phyloP scores from a whole-genome alignment of 2,888 invertebrate species.

The Agrilus biguttatus region DNA sequence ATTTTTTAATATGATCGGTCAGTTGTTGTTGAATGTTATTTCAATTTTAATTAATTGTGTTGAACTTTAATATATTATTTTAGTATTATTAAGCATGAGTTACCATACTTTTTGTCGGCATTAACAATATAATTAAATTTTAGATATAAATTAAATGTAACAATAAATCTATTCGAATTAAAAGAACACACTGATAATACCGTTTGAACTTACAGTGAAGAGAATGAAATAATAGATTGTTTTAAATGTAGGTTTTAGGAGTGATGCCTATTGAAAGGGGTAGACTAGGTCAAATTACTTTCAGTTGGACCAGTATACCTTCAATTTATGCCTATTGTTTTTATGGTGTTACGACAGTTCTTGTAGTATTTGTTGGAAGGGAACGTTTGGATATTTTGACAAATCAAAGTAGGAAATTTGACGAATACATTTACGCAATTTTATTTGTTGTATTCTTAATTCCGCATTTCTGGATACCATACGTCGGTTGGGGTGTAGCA shows the following conservation, averaged over 20 bases:
- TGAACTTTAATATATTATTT: too few species aligned
- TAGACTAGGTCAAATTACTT: conserved; percentile 38
- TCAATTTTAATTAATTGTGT: too few species aligned
- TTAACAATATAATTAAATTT: too few species aligned
- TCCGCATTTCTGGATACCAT: conserved; percentile 57
- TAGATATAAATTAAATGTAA: too few species aligned
- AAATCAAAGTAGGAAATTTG: conserved; percentile 45
- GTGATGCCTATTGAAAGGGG: conserved; percentile 45
- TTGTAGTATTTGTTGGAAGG: conserved; percentile 45
- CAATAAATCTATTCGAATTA: too few species aligned
- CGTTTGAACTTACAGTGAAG: too few species aligned
- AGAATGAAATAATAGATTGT: not conserved
- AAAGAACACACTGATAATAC: too few species aligned
- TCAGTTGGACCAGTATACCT: conserved; percentile 47
- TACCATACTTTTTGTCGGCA: too few species aligned
- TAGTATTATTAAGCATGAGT: too few species aligned
- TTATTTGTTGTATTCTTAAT: conserved; percentile 50
- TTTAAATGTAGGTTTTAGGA: conserved; percentile 35
- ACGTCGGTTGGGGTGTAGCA: conserved; percentile 56
- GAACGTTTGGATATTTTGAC: conserved; percentile 45
- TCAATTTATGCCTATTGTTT: conserved; percentile 52
- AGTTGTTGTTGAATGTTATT: too few species aligned
- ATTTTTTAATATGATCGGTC: too few species aligned
- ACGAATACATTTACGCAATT: conserved; percentile 55
- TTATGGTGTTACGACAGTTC: conserved; percentile 40